phyloP scores from a whole-genome alignment of 2,797 vertebrate genomes.

The Melanogrammus aeglefinus region DNA sequence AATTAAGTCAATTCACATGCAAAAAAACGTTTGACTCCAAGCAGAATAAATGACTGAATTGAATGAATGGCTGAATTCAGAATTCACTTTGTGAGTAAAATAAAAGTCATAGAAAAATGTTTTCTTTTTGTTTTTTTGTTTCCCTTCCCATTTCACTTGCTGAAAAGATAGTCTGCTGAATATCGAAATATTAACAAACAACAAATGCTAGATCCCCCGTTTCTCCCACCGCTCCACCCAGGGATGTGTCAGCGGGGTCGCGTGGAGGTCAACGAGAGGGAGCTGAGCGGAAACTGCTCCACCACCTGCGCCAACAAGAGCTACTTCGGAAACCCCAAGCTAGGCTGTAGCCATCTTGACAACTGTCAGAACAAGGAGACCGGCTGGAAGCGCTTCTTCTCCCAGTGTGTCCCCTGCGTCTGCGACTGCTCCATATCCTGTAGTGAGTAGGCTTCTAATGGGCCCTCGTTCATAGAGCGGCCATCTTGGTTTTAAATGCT shows the following conservation, averaged over 20 bases:
- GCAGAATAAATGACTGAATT: no score
- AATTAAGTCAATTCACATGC: no score
- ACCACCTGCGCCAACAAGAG: constrained; percentile 72
- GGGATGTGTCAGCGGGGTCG: constrained; percentile 76
- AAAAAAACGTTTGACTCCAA: no score
- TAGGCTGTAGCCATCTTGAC: constrained; percentile 71
- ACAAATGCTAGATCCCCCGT: not conserved
- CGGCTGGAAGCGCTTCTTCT: constrained; percentile 80
- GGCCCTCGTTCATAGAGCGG: not conserved
- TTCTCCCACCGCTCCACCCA: constrained; percentile 29
- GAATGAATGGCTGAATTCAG: no score
- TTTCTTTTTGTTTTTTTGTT: no score
- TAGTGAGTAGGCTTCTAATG: constrained; percentile 50
- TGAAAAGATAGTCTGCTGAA: no score
- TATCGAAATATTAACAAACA: no score
- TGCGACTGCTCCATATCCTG: constrained; percentile 80
- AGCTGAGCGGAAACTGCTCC: constrained; percentile 72
- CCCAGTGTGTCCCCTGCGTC: constrained; percentile 73
- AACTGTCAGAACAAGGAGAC: constrained; percentile 74
- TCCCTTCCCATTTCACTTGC: no score
- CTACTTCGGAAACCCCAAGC: constrained; percentile 65
- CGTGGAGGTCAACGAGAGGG: constrained; percentile 75
- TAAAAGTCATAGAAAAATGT: no score
- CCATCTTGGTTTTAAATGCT: not conserved
- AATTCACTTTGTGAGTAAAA: no score